Evolutionary conservation across 2,888 invertebrate genomes (phyloP), one percentile per base, ranked within the genome.

Genomic region (Limnephilus marmoratus): DNA sequence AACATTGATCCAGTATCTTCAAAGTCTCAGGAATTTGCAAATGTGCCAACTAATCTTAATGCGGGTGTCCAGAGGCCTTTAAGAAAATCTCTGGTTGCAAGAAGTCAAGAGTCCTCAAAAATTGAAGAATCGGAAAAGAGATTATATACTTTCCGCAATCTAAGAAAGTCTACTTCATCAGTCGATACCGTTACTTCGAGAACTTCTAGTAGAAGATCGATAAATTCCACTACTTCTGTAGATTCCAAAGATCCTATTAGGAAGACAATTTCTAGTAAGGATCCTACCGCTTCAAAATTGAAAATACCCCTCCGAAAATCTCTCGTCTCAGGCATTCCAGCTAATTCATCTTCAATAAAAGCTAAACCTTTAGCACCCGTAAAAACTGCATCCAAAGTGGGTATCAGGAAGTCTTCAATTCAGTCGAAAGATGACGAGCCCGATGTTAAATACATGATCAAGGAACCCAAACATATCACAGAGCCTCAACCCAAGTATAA

Each of bases 401-500:
- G 12, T 12, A 15, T 34, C 34, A 85, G 37, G 18, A 85, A 85
- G 41, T 85, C 41, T 85, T 85, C 85, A 85, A n/a, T 41, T 11
- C 31, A 34, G 34, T 37, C 82, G 53, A 86, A 86, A 29, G 80
- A 37, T 81, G 90, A 90, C 2, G 93, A 93, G 80, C n/a, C 87
- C 0, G 90, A 89, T 24, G 85, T 90, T n/a, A 91, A 90, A 87
- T 92, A 92, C 90, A 93, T 91, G 90, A 31, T 92, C n/a, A 92
- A 92, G 81, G 24, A 68, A n/a, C 68, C 68, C 68, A 68, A 9
- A 68, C 24, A 68, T 5, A 24, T n/a, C n/a, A 68, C 45, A 15
- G 90, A 93, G 24, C 29, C 88, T 24, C 87, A 93, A 68, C 29
- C 91, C 45, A 93, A 93, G 90, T 93, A 93, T 37, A 93, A 93